A percentile compares a stretch with the other conserved stretches of the same genome.
These are phyloP conservation scores for Lepidocolaptes lacrymiger DNA, from an alignment of 2,797 vertebrate species.

Conservation along the genomic window DNA sequence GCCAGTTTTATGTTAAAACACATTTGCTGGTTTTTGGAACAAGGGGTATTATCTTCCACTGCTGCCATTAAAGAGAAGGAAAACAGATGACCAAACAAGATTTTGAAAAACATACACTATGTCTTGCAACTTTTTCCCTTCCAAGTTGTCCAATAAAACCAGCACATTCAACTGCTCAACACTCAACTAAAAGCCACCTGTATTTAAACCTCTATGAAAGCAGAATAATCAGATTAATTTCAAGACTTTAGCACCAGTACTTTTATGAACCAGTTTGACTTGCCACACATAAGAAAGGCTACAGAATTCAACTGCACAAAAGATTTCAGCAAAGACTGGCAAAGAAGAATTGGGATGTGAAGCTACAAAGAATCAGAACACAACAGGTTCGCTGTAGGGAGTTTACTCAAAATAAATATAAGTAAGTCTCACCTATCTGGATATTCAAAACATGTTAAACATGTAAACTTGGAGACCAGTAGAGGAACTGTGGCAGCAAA, in stretches of 20 bases:
- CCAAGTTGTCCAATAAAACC: not conserved
- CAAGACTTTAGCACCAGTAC: not conserved
- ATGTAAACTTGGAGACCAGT: not conserved
- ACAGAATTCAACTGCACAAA: not conserved
- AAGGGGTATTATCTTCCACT: not conserved
- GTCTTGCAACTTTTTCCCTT: not conserved
- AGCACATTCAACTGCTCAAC: not conserved
- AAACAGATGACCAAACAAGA: not conserved
- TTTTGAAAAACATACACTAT: not conserved
- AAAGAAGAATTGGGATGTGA: not conserved
- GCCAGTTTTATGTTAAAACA: not conserved
- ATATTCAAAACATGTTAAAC: not conserved
- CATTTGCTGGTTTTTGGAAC: not conserved
- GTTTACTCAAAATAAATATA: not conserved
- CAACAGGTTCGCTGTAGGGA: not conserved
- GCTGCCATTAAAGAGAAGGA: not conserved
- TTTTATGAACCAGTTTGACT: not conserved
- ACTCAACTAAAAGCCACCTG: not conserved
- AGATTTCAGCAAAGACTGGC: not conserved
- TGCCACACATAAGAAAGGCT: not conserved
- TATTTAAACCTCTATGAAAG: not conserved
- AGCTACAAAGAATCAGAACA: not conserved
- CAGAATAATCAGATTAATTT: not conserved
- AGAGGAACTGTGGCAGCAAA: not conserved
- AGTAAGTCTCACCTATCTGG: not conserved